These are phyloP conservation scores for Actenoides lindsayi DNA, from an alignment of 2,113 vertebrate genomes.

Conservation along the genomic window DNA sequence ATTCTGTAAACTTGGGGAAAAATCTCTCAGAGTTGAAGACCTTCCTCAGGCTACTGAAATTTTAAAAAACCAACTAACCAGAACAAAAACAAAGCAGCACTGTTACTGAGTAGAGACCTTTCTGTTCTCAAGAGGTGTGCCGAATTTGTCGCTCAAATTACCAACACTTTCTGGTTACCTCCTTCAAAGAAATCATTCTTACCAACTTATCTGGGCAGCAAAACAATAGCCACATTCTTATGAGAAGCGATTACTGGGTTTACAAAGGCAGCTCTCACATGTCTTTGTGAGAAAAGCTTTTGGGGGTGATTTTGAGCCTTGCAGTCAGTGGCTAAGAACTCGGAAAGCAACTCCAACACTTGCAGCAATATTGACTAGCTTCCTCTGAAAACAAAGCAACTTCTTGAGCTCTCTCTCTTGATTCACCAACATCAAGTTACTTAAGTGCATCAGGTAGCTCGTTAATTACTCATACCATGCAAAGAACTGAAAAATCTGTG, in stretches of 20 bases:
- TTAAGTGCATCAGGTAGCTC: not conserved
- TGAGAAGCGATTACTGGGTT: not conserved
- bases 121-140: not conserved
- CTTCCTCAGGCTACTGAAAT: not conserved
- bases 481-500: not conserved
- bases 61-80: not conserved
- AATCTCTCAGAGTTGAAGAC: not conserved
- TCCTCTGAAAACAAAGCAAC: not conserved
- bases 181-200: slow-evolving; percentile 20
- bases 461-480: not conserved
- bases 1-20: not conserved
- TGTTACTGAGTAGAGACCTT: not conserved
- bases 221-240: slow-evolving; percentile 42
- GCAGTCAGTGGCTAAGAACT: not conserved
- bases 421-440: not conserved
- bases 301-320: not conserved
- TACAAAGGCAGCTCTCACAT: not conserved
- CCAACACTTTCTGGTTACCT: not conserved
- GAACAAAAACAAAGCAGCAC: not conserved
- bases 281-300: not conserved
- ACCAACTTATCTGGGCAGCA: slow-evolving; percentile 8
- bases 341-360: not conserved
- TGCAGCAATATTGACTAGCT: not conserved
- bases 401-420: not conserved
- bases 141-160: not conserved